Conservation (phyloP, 2,113 vertebrate genomes). For the Notiomystis cincta region DNA sequence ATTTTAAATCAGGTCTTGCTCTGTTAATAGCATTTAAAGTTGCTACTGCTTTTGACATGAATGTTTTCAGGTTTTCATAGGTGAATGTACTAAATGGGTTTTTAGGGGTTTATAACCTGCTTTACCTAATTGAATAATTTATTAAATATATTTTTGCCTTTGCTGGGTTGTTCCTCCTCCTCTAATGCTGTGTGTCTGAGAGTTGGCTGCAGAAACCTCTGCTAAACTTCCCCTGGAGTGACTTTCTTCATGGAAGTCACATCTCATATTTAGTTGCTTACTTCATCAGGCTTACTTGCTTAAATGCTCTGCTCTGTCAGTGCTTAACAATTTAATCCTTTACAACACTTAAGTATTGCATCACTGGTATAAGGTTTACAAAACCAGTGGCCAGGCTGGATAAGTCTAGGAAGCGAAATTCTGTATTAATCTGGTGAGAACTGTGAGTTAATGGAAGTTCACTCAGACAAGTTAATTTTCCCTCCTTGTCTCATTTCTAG, state of each 20-base stretch:
- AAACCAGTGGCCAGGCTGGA: background rate
- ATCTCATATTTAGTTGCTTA: background rate
- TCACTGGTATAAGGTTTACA: background rate
- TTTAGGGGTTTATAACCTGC: background rate
- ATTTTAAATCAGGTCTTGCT: background rate
- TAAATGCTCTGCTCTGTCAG: background rate
- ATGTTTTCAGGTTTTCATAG: background rate
- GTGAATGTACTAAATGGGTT: background rate
- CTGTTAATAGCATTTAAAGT: background rate
- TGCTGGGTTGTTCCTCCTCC: background rate
- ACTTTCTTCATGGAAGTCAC: background rate
- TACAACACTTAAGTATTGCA: background rate
- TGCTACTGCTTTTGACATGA: background rate
- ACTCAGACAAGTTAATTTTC: background rate
- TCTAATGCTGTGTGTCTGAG: background rate
- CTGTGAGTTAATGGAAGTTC: background rate
- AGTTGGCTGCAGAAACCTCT: background rate
- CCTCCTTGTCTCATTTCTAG: background rate
- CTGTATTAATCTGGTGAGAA: background rate
- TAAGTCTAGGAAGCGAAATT: background rate
- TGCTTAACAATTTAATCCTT: conserved; percentile 28
- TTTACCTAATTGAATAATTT: background rate
- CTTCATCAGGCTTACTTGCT: background rate
- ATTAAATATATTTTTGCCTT: background rate
- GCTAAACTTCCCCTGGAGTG: background rate